phyloP scores from a whole-genome alignment of 2,113 vertebrate species.

The Microtus richardsoni region DNA sequence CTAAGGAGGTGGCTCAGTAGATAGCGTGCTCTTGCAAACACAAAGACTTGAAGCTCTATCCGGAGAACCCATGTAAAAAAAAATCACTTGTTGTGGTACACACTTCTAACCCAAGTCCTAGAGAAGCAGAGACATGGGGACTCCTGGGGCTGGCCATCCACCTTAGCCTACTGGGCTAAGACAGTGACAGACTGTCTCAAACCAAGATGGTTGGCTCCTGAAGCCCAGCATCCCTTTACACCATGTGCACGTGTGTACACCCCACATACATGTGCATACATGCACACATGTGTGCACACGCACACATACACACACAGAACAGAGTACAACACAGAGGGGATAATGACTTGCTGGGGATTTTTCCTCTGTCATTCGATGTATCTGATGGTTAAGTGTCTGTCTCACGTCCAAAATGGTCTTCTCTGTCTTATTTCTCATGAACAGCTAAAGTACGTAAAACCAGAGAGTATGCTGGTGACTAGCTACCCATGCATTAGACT shows the following conservation, averaged over 20 bases:
- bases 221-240: not conserved
- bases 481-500: not conserved
- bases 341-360: fast-evolving
- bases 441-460: not conserved
- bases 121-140: not conserved
- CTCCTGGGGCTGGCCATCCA: not conserved
- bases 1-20: not conserved
- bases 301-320: not conserved
- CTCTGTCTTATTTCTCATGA: not conserved
- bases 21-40: not conserved
- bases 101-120: not conserved
- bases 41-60: not conserved
- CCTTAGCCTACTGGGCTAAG: too few species aligned
- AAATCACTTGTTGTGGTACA: too few species aligned
- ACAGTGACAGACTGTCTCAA: not conserved
- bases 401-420: not conserved
- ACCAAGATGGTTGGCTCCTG: not conserved
- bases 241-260: not conserved
- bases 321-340: too few species aligned
- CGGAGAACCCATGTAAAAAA: not conserved
- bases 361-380: too few species aligned
- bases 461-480: not conserved
- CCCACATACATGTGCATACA: not conserved
- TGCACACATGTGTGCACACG: not conserved
- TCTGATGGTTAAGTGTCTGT: not conserved